phyloP scores from a whole-genome alignment of 1,140 invertebrate genomes.

The Lepidurus couesii region DNA sequence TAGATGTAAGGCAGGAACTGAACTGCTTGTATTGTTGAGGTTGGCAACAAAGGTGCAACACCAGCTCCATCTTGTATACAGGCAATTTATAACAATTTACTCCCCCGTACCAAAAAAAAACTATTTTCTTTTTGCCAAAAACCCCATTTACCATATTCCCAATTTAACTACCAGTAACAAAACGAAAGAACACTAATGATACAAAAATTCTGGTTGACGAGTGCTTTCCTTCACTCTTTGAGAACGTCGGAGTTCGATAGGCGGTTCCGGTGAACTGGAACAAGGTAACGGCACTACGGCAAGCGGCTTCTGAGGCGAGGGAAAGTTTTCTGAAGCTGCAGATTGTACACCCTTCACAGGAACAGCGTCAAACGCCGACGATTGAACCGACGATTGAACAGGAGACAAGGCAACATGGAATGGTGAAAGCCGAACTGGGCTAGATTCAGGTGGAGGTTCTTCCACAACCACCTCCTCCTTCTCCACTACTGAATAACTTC shows the following conservation, averaged over 20 bases:
- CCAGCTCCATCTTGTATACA: no score
- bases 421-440: neutral
- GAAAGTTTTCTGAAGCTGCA: no score
- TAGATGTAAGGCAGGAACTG: no score
- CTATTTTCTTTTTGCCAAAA: neutral
- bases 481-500: neutral
- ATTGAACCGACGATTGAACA: neutral
- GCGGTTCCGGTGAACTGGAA: no score
- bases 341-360: neutral
- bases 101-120: neutral
- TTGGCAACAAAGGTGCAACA: no score
- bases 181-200: neutral
- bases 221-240: no score
- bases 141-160: neutral
- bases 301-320: no score
- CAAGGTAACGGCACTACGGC: no score
- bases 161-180: no score
- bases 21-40: no score
- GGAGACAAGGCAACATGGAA: neutral
- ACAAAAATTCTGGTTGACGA: neutral
- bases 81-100: neutral
- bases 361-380: neutral
- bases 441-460: neutral
- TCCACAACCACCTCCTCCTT: neutral
- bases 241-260: no score